phyloP scores from a whole-genome alignment of 2,113 vertebrate species.

The Neotoma lepida region DNA sequence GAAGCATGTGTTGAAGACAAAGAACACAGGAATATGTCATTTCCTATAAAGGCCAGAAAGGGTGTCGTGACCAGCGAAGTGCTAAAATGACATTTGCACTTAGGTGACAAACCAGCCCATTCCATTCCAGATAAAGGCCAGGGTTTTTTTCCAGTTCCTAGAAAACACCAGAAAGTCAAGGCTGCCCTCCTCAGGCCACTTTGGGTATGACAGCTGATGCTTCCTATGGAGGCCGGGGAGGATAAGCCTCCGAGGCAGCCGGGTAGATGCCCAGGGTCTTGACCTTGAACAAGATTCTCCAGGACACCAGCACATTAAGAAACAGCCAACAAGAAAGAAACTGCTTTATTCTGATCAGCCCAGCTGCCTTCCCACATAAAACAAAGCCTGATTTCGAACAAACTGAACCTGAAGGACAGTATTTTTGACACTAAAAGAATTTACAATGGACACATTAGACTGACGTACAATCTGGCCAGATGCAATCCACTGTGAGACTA shows the following conservation, averaged over 20 bases:
- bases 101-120: constrained; percentile 74
- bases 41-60: constrained; percentile 79
- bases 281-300: background rate
- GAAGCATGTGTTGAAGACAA: constrained; percentile 74
- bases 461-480: background rate
- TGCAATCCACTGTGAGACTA: background rate
- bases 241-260: background rate
- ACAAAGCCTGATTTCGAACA: constrained; percentile 4
- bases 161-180: constrained; percentile 66
- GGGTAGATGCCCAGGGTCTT: background rate
- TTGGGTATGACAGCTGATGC: background rate
- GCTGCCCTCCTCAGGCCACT: constrained; percentile 74
- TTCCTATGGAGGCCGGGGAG: background rate
- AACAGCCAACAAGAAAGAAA: background rate
- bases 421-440: constrained; percentile 31
- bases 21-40: constrained; percentile 78
- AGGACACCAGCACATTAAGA: background rate
- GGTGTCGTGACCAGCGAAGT: constrained; percentile 77
- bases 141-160: background rate
- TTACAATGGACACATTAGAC: background rate
- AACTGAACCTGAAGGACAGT: constrained; percentile 9
- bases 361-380: background rate
- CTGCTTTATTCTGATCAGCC: background rate
- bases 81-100: constrained; percentile 81
- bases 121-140: constrained; percentile 65